Base-by-base conservation (phyloP, 2,888 invertebrate species). In the Camponotus fellah region DNA sequence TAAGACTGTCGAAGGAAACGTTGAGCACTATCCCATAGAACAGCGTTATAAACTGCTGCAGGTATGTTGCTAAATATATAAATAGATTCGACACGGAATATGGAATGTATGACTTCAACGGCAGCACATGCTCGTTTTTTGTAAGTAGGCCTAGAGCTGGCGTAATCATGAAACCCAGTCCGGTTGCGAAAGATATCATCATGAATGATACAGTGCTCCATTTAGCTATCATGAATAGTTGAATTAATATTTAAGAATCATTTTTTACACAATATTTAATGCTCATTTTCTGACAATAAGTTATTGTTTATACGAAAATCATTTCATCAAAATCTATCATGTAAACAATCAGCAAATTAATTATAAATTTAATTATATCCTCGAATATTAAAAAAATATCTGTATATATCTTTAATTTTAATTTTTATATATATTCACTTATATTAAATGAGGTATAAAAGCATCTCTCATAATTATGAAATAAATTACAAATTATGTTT, bases 1-100 rank as follows among this genome's bases (percentile, higher is more conserved):
- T 80, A 2, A 89, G 68, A 14, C 80, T 83, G 62, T 91, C 91
- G 34, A 86, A 87, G 17, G 66, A 74, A n/a, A 85, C 74, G 65
- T 85, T 88, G 21, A 90, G 66, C 26, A 66, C 58, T 17, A 83
- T 9, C 1, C 69, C 72, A 8, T 83, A 85, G 5, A 66, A 65
- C 4, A 66, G 0, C 8, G 53, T 14, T 6, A 46, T 9, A 26
- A 43, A 14, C 58, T 85, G 83, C 21, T 80, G 60, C 12, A 85
- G 26, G 56, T 83, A 85, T 17, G 76, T 81, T 9, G 46, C 71
- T 46, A 71, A 1, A 32, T 85, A 83, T 8, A 71, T 53, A 26
- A 68, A 17, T 14, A 74, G 34, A 26, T 69, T 53, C n/a, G 62
- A 34, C 0, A 81, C n/a, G 3, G 85, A 75, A n/a, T 85, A 85